Conservation (phyloP, 2,888 invertebrate genomes). For the Acleris cristana region DNA sequence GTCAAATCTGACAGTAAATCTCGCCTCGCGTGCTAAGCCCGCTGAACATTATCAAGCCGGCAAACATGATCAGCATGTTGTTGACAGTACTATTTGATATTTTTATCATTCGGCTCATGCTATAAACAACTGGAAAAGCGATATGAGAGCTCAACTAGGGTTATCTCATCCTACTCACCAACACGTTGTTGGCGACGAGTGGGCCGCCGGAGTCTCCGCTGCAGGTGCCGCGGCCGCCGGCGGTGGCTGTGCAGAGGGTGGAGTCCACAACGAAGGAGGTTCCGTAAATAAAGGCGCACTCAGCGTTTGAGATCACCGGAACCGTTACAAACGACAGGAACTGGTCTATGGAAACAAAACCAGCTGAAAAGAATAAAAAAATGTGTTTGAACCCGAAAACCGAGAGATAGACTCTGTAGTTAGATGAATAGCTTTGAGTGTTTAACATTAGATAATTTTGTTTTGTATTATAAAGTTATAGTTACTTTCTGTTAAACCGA, state of each 20-base stretch:
- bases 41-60: too few relatives aligned
- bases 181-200: conserved; percentile 7
- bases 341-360: conserved; percentile 45
- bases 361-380: conserved; percentile 36
- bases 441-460: too few relatives aligned
- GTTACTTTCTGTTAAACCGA: too few relatives aligned
- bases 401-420: too few relatives aligned
- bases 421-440: too few relatives aligned
- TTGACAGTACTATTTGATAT: too few relatives aligned
- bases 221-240: conserved; percentile 38
- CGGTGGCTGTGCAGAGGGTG: conserved; percentile 35
- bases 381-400: too few relatives aligned
- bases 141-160: neutral
- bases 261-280: neutral
- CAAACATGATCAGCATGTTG: too few relatives aligned
- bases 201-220: conserved; percentile 40
- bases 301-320: conserved; percentile 44
- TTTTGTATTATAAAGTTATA: too few relatives aligned
- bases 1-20: too few relatives aligned
- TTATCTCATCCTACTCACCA: conserved; percentile 1
- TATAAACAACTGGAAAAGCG: neutral
- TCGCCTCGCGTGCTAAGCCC: too few relatives aligned
- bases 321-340: conserved; percentile 58
- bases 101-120: too few relatives aligned
- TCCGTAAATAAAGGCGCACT: conserved; percentile 33